Base-by-base conservation (phyloP, 2,888 invertebrate genomes). In the Synergus laeviventris region DNA sequence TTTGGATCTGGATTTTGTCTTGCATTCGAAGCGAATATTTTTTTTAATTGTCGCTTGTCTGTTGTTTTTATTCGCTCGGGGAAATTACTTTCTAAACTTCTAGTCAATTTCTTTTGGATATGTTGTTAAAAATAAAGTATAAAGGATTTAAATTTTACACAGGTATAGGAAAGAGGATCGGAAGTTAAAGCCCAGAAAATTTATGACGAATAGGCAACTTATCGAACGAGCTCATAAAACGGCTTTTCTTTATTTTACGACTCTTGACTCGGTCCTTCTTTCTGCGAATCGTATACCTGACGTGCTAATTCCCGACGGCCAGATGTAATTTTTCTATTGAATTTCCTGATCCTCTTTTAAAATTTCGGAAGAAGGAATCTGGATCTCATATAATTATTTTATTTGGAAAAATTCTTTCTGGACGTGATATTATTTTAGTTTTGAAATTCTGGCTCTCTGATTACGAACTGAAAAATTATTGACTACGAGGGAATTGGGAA, bases 241-340 rank as follows among this genome's bases (percentile, higher is more conserved):
- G 73, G 74, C 78, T 81, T 81, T 77, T 79, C 75, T 59, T 66
- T 66, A 80, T 75, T 81, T 80, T 80, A 81, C 77, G 77, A 80
- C 42, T 56, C 18, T 62, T 31, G 64, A 49, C 64, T 49, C 36
- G n/a, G 36, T 24, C 21, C 21, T 64, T 39, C 39, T 21, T 18
- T 42, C 11, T 38, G 38, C 18, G 18, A 14, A 61, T 61, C 18
- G 39, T 62, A 38, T 38, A 61, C 61, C 38, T 61, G 61, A 61
- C 61, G 14, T 31, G 36, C 38, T 62, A 62, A 39, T 64, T 64
- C 18, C 39, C 14, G 38, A 12, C 4, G 1, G 21, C 21, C 64
- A 64, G 42, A 1, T 64, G 42, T 38, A 38, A 62, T 38, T 62
- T 62, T 64, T 14, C n/a, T 62, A 18, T 18, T 21, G 21, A 64